A percentile compares a stretch with the other conserved stretches of the same genome.
phyloP scores from a whole-genome alignment of 2,797 vertebrate genomes.

The Gymnoscopelus braueri region DNA sequence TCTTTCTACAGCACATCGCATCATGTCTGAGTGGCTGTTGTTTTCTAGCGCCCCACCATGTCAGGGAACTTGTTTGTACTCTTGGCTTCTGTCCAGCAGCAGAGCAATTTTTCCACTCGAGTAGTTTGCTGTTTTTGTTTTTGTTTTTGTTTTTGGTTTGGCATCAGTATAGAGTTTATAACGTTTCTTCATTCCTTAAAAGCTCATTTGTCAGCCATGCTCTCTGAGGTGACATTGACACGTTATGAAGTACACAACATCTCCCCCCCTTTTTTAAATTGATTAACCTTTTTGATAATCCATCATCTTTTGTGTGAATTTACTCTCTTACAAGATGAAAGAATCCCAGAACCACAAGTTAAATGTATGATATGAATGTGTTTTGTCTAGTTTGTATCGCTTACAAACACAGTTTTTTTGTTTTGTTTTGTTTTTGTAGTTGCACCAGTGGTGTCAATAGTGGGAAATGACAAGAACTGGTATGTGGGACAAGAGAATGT shows the following conservation, averaged over 20 bases:
- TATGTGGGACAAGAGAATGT: slow-evolving; percentile 91
- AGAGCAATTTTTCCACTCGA: slow-evolving; percentile 41
- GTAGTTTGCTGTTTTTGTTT: slow-evolving; percentile 53
- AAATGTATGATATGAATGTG: neutral
- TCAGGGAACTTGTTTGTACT: slow-evolving; percentile 61
- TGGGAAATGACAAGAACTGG: slow-evolving; percentile 89
- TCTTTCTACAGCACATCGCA: slow-evolving; percentile 36
- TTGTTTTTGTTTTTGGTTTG: slow-evolving; percentile 55
- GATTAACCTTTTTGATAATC: neutral
- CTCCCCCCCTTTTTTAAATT: slow-evolving; percentile 14
- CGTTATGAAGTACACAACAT: slow-evolving; percentile 37
- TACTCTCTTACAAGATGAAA: neutral
- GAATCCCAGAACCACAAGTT: neutral
- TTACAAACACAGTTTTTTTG: slow-evolving; percentile 9
- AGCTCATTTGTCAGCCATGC: slow-evolving; percentile 59
- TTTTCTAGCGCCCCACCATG: slow-evolving; percentile 59
- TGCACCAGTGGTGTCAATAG: slow-evolving; percentile 89
- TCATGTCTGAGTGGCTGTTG: slow-evolving; percentile 52
- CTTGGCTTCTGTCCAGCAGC: slow-evolving; percentile 51
- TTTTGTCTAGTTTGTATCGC: neutral
- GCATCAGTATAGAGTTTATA: slow-evolving; percentile 49
- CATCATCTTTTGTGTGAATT: too few species aligned
- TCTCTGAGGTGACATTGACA: slow-evolving; percentile 47
- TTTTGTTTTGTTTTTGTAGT: slow-evolving; percentile 79
- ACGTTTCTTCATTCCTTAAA: slow-evolving; percentile 62